Evolutionary conservation across 2,113 vertebrate species (phyloP).

Genomic region (Brienomyrus longianalis): DNA sequence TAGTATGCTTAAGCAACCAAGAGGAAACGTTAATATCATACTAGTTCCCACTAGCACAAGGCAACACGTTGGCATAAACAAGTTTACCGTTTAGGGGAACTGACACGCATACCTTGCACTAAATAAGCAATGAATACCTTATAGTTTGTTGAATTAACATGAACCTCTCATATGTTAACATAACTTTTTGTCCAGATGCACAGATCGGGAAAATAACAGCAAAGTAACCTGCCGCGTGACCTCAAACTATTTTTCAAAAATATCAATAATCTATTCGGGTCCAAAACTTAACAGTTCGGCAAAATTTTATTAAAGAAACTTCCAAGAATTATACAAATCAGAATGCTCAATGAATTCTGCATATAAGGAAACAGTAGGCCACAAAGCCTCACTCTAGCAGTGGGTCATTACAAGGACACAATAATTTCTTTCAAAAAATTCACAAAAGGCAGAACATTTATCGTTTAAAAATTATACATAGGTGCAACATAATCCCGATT

Average conservation of each 20-base stretch:
- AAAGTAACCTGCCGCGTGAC: not conserved
- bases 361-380: constrained; percentile 6
- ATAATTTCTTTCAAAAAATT: not conserved
- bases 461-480: not conserved
- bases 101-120: not conserved
- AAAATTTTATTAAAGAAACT: not conserved
- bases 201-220: not conserved
- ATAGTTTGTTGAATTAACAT: not conserved
- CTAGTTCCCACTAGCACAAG: not conserved
- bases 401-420: constrained; percentile 32
- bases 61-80: not conserved
- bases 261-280: not conserved
- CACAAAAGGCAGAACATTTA: not conserved
- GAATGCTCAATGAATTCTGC: not conserved
- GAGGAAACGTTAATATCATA: not conserved
- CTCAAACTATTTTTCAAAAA: not conserved
- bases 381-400: not conserved
- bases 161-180: not conserved
- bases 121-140: not conserved
- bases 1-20: not conserved
- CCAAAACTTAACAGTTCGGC: not conserved
- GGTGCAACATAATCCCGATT: not conserved
- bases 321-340: not conserved
- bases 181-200: not conserved
- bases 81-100: not conserved